Conservation (phyloP, 2,113 vertebrate genomes). For the Microtus pennsylvanicus region DNA sequence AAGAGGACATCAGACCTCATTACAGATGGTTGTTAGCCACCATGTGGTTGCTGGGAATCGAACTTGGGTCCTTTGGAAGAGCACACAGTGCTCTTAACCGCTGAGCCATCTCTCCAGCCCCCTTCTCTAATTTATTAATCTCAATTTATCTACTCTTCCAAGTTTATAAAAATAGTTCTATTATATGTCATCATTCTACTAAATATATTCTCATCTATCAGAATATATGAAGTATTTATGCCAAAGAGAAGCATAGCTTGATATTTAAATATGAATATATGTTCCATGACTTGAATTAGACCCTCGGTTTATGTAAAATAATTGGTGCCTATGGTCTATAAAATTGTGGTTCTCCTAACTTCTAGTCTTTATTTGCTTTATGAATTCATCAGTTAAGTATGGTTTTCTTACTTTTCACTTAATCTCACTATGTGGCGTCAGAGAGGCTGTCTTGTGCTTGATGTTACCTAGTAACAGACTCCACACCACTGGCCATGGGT, state of each 20-base stretch:
- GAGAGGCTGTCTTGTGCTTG: background rate
- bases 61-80: too few species aligned
- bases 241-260: background rate
- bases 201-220: background rate
- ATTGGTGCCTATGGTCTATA: background rate
- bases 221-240: slow-evolving; percentile 18
- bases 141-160: background rate
- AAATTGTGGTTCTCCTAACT: background rate
- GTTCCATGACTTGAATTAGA: background rate
- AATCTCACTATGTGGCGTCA: background rate
- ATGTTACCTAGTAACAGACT: background rate
- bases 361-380: background rate
- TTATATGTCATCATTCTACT: background rate
- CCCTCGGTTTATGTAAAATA: background rate
- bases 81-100: too few species aligned
- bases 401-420: background rate
- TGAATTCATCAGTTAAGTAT: background rate
- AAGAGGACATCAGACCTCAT: too few species aligned
- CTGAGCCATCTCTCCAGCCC: too few species aligned
- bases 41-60: too few species aligned
- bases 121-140: background rate
- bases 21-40: too few species aligned
- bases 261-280: background rate
- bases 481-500: background rate
- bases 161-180: background rate